These are phyloP conservation scores for Platorchestia sp. DNA, from an alignment of 1,140 invertebrate genomes.

Conservation along the genomic window DNA sequence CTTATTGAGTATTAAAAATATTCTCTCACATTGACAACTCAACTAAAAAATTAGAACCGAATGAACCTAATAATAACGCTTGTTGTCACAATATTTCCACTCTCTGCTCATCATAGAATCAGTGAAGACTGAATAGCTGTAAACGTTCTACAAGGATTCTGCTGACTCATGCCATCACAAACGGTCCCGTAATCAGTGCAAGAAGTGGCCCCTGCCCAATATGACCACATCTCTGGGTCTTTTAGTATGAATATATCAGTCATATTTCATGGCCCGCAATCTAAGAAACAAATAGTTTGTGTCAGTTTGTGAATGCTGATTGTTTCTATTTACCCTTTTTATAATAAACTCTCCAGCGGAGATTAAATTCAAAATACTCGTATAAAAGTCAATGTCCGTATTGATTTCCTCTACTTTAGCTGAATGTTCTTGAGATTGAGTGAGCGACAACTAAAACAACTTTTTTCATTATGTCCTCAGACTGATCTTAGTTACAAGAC, in stretches of 20 bases:
- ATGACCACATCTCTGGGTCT: background rate
- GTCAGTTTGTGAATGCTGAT: background rate
- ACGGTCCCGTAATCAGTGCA: background rate
- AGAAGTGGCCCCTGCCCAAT: background rate
- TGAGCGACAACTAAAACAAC: background rate
- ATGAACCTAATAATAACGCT: background rate
- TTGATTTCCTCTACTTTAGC: no score
- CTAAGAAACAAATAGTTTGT: background rate
- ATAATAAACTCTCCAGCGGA: background rate
- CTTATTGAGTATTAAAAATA: background rate
- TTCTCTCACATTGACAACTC: background rate
- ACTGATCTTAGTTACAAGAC: background rate
- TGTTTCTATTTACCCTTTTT: background rate
- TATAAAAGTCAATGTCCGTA: no score
- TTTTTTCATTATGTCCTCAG: background rate
- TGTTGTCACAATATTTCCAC: background rate
- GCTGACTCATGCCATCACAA: background rate
- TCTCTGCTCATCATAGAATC: background rate
- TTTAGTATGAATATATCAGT: background rate
- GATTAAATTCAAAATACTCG: no score
- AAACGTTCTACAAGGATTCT: background rate
- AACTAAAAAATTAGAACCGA: background rate
- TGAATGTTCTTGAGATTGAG: background rate
- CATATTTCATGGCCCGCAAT: background rate
- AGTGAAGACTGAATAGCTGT: background rate